Evolutionary conservation across 2,797 vertebrate species (phyloP), one percentile per base, ranked within the genome.

Genomic region (Sparus aurata): DNA sequence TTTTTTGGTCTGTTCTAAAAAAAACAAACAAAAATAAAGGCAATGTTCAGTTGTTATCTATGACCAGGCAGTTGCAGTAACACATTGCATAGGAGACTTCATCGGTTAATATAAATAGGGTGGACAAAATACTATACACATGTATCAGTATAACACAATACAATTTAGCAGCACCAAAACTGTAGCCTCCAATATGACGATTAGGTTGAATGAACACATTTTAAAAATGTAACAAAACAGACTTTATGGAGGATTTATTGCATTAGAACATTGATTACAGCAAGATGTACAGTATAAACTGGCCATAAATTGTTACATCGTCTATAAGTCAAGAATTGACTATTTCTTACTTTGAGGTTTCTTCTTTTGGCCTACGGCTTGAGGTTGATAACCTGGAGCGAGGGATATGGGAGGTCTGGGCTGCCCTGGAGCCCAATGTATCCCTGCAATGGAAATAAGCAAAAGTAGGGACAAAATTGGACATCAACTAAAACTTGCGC

Each of bases 1-100:
- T 41, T 84, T 85, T 34, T 83, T 49, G 20, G 13, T 6, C 27
- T 62, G 46, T 73, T 76, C 90, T 92, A 52, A 62, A 65, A 0
- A 11, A 41, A 52, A 30, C 53, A 20, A 53, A 64, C 25, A 12
- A 38, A 30, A 34, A n/a, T 49, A 7, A 46, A 41, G 30, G 38
- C 38, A 38, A 38, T 11, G 10, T 38, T 38, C 38, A 38, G 38
- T 11, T 11, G 9, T 38, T 38, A 38, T 11, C 34, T 7, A 38
- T 38, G 38, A 38, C 38, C 9, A 38, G 9, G 38, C 10, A 38
- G 38, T 38, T 38, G 25, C 41, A 47, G 23, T 9, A 23, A 17
- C 20, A 49, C n/a, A 52, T 46, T 46, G 10, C 9, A 50, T 25
- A 10, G 7, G 41, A n/a, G 4, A 25, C n/a, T 15, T 60, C 0